A percentile compares a stretch with the other conserved stretches of the same genome.
These are phyloP conservation scores for Trichonephila clavipes DNA, from an alignment of 1,140 invertebrate species.

Conservation along the genomic window DNA sequence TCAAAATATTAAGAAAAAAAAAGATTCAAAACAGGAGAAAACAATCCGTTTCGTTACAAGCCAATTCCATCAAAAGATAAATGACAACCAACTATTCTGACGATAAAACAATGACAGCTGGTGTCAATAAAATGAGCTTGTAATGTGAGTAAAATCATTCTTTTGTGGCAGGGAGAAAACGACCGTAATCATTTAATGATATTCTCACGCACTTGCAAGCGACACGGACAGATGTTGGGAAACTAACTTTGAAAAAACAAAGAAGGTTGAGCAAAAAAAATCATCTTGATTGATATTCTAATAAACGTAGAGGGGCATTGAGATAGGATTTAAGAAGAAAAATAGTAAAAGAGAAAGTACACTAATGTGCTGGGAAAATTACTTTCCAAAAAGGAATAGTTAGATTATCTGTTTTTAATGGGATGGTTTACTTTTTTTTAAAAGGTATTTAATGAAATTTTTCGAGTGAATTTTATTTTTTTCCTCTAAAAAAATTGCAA, in stretches of 20 bases:
- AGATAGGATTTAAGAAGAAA: background rate
- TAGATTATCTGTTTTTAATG: too few species aligned
- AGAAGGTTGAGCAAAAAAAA: background rate
- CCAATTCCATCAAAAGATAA: too few species aligned
- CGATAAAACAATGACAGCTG: background rate
- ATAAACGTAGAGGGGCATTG: background rate
- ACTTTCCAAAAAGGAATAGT: background rate
- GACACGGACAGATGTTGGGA: background rate
- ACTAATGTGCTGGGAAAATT: background rate
- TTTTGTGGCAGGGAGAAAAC: background rate
- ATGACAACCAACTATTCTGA: background rate
- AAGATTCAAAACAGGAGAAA: too few species aligned
- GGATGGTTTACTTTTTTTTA: too few species aligned
- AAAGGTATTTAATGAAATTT: too few species aligned
- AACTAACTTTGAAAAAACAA: background rate
- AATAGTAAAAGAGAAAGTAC: background rate
- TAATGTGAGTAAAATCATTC: background rate
- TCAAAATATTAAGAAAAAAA: too few species aligned
- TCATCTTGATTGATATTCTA: background rate
- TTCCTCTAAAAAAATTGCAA: too few species aligned
- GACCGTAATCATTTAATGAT: conserved; percentile 26
- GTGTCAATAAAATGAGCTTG: background rate
- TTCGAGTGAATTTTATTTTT: too few species aligned
- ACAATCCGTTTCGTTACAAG: too few species aligned
- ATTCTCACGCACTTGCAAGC: background rate